phyloP scores from a whole-genome alignment of 53 echinoderm and acorn worm species.

The Zoroaster sp. region DNA sequence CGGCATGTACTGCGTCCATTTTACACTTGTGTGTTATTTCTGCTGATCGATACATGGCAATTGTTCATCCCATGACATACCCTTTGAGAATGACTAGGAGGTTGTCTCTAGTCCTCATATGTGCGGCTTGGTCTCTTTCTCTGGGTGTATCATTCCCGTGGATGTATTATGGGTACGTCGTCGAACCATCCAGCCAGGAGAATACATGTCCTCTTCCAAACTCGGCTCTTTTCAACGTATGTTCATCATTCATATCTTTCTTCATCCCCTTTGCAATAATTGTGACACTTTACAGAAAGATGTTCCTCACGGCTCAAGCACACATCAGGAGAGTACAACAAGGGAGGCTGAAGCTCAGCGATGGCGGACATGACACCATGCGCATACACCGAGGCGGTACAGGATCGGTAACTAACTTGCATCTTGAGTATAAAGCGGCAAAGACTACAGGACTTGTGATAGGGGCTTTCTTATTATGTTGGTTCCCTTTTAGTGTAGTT shows the following conservation, averaged over 20 bases:
- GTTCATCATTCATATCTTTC: not conserved
- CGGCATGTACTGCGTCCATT: not conserved
- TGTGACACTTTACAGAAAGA: not conserved
- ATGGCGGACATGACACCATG: conserved; percentile 3
- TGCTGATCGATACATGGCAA: conserved; percentile 14
- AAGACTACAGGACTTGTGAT: conserved; percentile 17
- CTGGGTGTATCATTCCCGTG: not conserved
- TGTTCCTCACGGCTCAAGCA: not conserved
- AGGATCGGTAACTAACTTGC: not conserved
- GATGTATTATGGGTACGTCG: not conserved
- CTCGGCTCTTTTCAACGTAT: not conserved
- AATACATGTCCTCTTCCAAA: not conserved
- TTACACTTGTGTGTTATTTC: not conserved
- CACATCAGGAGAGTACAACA: not conserved
- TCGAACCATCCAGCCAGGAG: too few relatives aligned
- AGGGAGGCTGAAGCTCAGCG: not conserved
- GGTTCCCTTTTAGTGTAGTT: not conserved
- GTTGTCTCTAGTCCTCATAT: not conserved
- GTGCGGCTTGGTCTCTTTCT: not conserved
- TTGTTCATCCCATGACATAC: conserved; percentile 11
- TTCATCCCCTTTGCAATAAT: not conserved
- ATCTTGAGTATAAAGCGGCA: not conserved
- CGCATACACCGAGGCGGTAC: not conserved
- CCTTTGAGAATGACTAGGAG: conserved; percentile 8
- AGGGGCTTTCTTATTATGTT: conserved; percentile 10